A percentile compares a stretch with the other conserved stretches of the same genome.
phyloP scores from a whole-genome alignment of 2,113 vertebrate species.

The Catharus bicknelli region DNA sequence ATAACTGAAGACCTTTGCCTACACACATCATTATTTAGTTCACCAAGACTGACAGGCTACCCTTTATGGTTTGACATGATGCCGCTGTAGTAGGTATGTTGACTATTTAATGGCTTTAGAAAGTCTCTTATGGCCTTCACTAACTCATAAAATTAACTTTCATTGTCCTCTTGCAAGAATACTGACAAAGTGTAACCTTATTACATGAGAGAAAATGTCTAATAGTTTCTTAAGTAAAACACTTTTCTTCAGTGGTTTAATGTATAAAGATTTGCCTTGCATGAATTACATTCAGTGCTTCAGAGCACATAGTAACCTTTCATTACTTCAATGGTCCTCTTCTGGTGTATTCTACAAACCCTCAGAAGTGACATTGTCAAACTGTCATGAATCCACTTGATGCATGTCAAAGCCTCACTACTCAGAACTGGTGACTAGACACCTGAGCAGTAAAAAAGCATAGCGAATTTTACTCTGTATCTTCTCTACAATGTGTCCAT shows the following conservation, averaged over 20 bases:
- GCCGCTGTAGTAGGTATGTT: slow-evolving; percentile 27
- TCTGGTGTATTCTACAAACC: background rate
- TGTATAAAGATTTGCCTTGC: slow-evolving; percentile 5
- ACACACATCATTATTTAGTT: slow-evolving; percentile 15
- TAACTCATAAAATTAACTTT: slow-evolving; percentile 39
- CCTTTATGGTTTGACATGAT: slow-evolving; percentile 25
- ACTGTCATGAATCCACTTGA: background rate
- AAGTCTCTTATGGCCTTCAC: slow-evolving; percentile 1
- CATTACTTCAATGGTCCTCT: background rate
- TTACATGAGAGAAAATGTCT: slow-evolving; percentile 5
- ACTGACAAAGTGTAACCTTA: slow-evolving; percentile 11
- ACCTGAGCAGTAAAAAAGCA: background rate
- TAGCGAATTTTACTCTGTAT: background rate
- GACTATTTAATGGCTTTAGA: slow-evolving; percentile 40
- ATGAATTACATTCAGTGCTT: background rate
- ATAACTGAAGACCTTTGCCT: slow-evolving; percentile 24
- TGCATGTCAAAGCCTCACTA: background rate
- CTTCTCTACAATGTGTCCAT: background rate
- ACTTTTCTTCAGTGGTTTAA: slow-evolving; percentile 34
- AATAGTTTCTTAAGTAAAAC: background rate
- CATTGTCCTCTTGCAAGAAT: background rate
- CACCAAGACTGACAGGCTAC: slow-evolving; percentile 9
- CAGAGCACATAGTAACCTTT: slow-evolving; percentile 1
- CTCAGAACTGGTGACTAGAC: background rate
- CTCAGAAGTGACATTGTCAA: slow-evolving; percentile 9